Evolutionary conservation across 2,888 invertebrate genomes (phyloP), one percentile per base, ranked within the genome.

Genomic region (Drosophila picticornis): DNA sequence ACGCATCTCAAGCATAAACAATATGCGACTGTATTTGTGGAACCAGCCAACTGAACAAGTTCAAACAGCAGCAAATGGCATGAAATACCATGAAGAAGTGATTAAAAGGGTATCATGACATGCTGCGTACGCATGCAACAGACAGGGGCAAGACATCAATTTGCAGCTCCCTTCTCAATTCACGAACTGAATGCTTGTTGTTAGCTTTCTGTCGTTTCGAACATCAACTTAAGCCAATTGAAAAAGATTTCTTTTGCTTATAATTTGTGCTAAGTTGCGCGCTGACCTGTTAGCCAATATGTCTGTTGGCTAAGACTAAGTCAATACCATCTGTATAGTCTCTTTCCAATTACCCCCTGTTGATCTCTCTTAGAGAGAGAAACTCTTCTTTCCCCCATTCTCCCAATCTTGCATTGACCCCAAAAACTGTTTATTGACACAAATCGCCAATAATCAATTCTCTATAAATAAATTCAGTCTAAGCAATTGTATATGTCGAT

Each of bases 381-480:
- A 32, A 22, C 43, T 22, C 2, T 34, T 6, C 29, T 3, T 29
- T 29, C 0, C 10, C n/a, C 31, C 3, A 34, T 27, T 27, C 27
- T 29, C 6, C 27, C n/a, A 38, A 7, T 16, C 38, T 38, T n/a
- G 56, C 36, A 32, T n/a, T 56, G 59, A 64, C 56, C 56, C 68
- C 40, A 50, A 53, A 59, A 57, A 46, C 50, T 60, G 62, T 62
- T 60, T 60, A 64, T 76, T 80, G 72, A 80, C 78, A 80, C 38
- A 64, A 76, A 76, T 75, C 71, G 65, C 63, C 68, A 69, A 74
- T 74, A 77, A 77, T 69, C 53, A 61, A 58, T 56, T 67, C 56
- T 52, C 68, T 68, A 73, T 77, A 77, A 73, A 69, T 77, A 77
- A 57, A 34, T 61, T 57, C 69, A 77, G 77, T 36, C 68, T 69